These are phyloP conservation scores for Mythimna lalbum DNA, from an alignment of 2,888 invertebrate species.

Conservation along the genomic window DNA sequence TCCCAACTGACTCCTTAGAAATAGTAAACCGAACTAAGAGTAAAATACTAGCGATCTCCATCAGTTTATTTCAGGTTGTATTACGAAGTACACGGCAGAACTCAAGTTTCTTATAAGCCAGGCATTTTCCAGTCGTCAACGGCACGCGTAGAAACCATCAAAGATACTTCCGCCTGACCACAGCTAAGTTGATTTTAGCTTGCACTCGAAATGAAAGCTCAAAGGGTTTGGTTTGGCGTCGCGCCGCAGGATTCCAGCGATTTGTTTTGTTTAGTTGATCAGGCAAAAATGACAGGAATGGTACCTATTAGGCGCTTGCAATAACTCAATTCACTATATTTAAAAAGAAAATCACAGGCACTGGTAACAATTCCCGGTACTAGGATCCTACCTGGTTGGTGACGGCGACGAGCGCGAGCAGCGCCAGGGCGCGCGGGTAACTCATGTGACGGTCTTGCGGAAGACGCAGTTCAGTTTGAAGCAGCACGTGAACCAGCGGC, in stretches of 20 bases:
- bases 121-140: not conserved
- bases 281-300: too few species aligned
- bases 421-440: slow-evolving; percentile 51
- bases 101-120: not conserved
- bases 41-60: not conserved
- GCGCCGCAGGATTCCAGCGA: too few species aligned
- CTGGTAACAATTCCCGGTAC: not conserved
- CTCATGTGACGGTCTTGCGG: slow-evolving; percentile 51
- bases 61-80: not conserved
- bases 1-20: not conserved
- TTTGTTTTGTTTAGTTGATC: too few species aligned
- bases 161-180: too few species aligned
- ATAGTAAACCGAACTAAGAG: not conserved
- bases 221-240: too few species aligned
- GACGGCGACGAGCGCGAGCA: slow-evolving; percentile 63
- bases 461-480: slow-evolving; percentile 71
- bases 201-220: too few species aligned
- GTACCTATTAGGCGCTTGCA: not conserved
- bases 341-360: slow-evolving; percentile 9
- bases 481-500: slow-evolving; percentile 75
- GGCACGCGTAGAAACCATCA: not conserved
- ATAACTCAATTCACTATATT: slow-evolving; percentile 11
- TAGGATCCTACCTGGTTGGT: slow-evolving; percentile 50
- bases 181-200: too few species aligned
- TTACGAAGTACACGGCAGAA: not conserved